Evolutionary conservation across 2,888 invertebrate genomes (phyloP).

Genomic region (Leucophora obtusa): DNA sequence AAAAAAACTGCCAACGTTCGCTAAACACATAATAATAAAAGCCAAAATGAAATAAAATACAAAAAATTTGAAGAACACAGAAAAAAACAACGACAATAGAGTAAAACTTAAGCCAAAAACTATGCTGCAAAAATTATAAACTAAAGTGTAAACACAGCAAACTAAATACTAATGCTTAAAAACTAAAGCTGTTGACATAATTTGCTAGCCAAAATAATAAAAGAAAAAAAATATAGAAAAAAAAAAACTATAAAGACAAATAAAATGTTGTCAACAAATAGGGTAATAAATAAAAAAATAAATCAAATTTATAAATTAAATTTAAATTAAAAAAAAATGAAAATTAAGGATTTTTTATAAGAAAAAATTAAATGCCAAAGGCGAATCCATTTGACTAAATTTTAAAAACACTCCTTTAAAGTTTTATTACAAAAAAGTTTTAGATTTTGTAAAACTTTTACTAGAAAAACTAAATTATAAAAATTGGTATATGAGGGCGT

Average conservation of each 20-base stretch:
- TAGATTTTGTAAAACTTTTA: no score
- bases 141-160: slow-evolving; percentile 59
- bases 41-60: slow-evolving; percentile 66
- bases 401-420: no score
- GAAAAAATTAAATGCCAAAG: no score
- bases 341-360: no score
- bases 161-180: slow-evolving; percentile 45
- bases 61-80: slow-evolving; percentile 3
- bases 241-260: not conserved
- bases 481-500: not conserved
- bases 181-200: slow-evolving; percentile 66
- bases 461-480: no score
- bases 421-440: no score
- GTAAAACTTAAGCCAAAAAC: slow-evolving; percentile 75
- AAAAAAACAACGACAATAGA: not conserved
- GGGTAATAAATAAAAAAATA: slow-evolving; percentile 3
- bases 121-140: slow-evolving; percentile 72
- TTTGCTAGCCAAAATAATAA: slow-evolving; percentile 57
- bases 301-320: slow-evolving; percentile 30
- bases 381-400: no score
- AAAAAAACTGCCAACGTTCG: slow-evolving; percentile 75
- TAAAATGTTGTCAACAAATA: not conserved
- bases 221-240: not conserved
- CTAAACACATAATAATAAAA: slow-evolving; percentile 69
- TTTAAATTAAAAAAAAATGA: not conserved